These are phyloP conservation scores for Coccyzus lansbergi DNA, from an alignment of 2,797 vertebrate species.

Conservation along the genomic window DNA sequence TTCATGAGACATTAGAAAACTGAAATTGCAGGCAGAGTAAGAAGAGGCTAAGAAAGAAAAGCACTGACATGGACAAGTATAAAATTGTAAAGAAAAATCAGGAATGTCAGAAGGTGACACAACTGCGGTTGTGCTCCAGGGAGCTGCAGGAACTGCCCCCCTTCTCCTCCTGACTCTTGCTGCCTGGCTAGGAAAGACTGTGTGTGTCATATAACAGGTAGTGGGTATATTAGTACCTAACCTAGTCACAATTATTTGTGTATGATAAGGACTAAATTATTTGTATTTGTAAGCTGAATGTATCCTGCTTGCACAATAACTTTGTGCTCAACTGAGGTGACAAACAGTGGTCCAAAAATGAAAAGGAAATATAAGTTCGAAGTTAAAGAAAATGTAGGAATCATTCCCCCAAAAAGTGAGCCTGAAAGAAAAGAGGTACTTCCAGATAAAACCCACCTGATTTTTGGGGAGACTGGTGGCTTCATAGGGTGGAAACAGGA, in stretches of 20 bases:
- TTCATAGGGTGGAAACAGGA: neutral
- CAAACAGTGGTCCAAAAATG: neutral
- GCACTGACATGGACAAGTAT: neutral
- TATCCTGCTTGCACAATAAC: neutral
- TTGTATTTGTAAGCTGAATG: neutral
- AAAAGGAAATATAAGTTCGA: neutral
- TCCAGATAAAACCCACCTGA: rapidly evolving
- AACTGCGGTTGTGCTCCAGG: neutral
- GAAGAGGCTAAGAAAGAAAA: neutral
- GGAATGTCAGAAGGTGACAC: neutral
- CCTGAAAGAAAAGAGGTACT: neutral
- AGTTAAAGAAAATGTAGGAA: neutral
- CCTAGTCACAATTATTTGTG: neutral
- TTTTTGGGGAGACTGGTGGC: neutral
- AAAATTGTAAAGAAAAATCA: neutral
- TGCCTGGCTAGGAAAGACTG: neutral
- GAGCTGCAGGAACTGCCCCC: neutral
- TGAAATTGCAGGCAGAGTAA: neutral
- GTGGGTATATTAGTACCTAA: neutral
- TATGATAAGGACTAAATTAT: neutral
- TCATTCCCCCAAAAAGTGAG: neutral
- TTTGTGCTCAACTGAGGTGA: neutral
- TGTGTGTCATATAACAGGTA: neutral
- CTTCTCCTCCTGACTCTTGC: neutral
- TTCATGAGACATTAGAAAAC: neutral